These are phyloP conservation scores for Oophaga pumilio DNA, from an alignment of 2,113 vertebrate genomes.

Conservation along the genomic window DNA sequence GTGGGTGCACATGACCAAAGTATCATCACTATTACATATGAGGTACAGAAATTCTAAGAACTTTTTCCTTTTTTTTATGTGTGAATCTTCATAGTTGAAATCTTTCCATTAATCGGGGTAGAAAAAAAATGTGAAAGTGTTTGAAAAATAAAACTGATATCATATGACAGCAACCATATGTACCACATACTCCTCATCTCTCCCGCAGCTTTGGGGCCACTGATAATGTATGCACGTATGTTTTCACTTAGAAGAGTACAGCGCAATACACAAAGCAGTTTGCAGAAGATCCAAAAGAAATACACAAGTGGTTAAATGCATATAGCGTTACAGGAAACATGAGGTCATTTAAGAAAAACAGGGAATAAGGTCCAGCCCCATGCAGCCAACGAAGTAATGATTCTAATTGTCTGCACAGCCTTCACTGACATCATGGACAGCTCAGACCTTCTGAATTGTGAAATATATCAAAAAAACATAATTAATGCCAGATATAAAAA, in stretches of 20 bases:
- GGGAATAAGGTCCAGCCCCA: conserved; percentile 9
- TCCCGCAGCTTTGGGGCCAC: neutral
- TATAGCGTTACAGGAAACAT: conserved; percentile 40
- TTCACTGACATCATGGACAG: conserved; percentile 11
- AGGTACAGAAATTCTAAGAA: neutral
- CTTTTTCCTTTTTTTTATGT: neutral
- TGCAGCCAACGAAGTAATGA: conserved; percentile 10
- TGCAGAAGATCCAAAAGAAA: neutral
- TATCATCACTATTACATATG: conserved; percentile 26
- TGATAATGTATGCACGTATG: conserved; percentile 31
- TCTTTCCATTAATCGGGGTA: neutral
- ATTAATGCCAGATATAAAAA: neutral
- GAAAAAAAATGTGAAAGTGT: neutral
- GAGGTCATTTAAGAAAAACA: conserved; percentile 25
- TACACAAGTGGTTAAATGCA: conserved; percentile 9
- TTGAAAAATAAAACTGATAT: neutral
- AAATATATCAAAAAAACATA: conserved; percentile 7
- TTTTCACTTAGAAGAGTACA: conserved; percentile 11
- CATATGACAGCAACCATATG: neutral
- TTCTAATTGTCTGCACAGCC: conserved; percentile 4
- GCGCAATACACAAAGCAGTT: conserved; percentile 1
- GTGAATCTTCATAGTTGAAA: conserved; percentile 7
- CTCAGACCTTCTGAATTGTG: conserved; percentile 29
- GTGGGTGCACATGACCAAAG: conserved; percentile 24
- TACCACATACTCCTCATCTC: neutral